Base-by-base conservation (phyloP, 2,888 invertebrate genomes). In the Clivina fossor region DNA sequence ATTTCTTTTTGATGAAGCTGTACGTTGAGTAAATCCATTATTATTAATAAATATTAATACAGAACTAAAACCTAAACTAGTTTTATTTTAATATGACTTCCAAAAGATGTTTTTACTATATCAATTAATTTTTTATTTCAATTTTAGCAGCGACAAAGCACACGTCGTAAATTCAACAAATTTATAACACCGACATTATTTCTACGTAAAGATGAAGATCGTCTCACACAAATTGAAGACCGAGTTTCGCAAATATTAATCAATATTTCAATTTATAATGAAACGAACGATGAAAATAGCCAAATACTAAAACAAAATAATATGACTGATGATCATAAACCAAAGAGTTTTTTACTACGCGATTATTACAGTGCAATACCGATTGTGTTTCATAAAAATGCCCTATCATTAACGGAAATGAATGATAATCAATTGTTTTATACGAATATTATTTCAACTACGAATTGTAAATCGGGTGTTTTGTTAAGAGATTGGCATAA, bases 401-500 rank as follows among this genome's bases (percentile, higher is more conserved):
- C 22, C 28, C 18, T 50, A 35, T 13, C 18, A 28, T 16, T 28
- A 11, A 9, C 19, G 2, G 50, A 56, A 37, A 30, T 38, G 5
- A 30, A 16, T 9, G 15, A 48, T 1, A 47, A 40, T n/a, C n/a
- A n/a, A n/a, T 24, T 37, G 15, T 56, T 48, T 48, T 56, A 56
- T 40, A 56, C 37, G 35, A 33, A 41, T 18, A 50, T 18, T 50
- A 58, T 85, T 37, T 73, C 78, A 57, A 73, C 73, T 41, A 71
- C 72, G 26, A 63, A 47, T 37, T 65, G 67, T 37, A 73, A 70
- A 61, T 69, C 73, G 28, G 78, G 82, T 16, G 71, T 71, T 66
- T 71, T 84, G 49, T 67, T 86, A n/a, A 80, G 76, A 69, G 76
- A 82, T 64, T 85, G 84, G 82, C 68, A 73, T 18, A 65, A 73